A percentile compares a stretch with the other conserved stretches of the same genome.
phyloP scores from a whole-genome alignment of 2,888 invertebrate genomes.

The Phymatocera aterrima region DNA sequence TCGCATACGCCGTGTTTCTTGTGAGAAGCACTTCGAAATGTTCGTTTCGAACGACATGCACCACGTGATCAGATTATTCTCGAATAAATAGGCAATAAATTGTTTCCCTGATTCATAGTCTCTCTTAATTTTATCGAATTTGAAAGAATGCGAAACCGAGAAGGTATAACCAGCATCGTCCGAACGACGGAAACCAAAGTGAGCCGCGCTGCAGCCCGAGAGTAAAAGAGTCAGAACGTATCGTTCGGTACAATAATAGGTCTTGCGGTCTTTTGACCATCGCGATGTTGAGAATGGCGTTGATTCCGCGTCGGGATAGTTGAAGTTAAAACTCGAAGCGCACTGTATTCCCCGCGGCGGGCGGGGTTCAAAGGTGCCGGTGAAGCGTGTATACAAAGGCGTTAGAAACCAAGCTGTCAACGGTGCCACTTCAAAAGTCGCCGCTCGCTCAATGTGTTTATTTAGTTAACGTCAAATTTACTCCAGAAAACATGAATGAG shows the following conservation, averaged over 20 bases:
- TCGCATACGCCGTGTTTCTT: too few relatives aligned
- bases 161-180: neutral
- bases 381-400: neutral
- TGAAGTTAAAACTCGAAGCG: slow-evolving; percentile 3
- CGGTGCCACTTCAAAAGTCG: slow-evolving; percentile 71
- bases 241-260: neutral
- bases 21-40: too few relatives aligned
- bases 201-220: neutral
- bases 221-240: neutral
- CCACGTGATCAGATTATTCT: too few relatives aligned
- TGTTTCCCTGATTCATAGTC: neutral
- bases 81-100: neutral
- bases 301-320: slow-evolving; percentile 34
- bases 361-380: slow-evolving; percentile 34
- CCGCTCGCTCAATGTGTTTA: slow-evolving; percentile 71
- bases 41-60: too few relatives aligned
- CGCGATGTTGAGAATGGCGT: slow-evolving; percentile 36
- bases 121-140: neutral
- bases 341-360: slow-evolving; percentile 31
- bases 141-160: neutral
- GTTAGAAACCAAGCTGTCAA: slow-evolving; percentile 45
- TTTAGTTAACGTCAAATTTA: slow-evolving; percentile 74
- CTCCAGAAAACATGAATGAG: slow-evolving; percentile 57
- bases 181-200: neutral
- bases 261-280: slow-evolving; percentile 33